phyloP scores from a whole-genome alignment of 2,113 vertebrate species.

The Gambusia affinis region DNA sequence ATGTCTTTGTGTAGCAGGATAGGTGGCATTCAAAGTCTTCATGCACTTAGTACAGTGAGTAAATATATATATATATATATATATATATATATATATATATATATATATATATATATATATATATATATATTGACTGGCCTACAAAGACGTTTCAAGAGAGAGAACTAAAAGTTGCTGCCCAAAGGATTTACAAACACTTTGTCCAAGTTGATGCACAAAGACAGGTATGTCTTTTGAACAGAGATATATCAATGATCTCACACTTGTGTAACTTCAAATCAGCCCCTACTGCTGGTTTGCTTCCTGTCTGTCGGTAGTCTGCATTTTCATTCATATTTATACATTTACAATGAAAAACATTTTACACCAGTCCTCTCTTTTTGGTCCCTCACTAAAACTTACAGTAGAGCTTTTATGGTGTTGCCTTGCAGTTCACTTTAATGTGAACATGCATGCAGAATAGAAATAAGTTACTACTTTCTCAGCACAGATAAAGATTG shows the following conservation, averaged over 20 bases:
- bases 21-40: slow-evolving; percentile 84
- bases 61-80: too few species aligned
- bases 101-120: too few species aligned
- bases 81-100: too few species aligned
- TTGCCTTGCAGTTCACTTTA: slow-evolving; percentile 8
- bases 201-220: slow-evolving; percentile 84
- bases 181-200: slow-evolving; percentile 85
- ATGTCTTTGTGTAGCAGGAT: slow-evolving; percentile 75
- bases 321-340: slow-evolving; percentile 3
- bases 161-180: slow-evolving; percentile 79
- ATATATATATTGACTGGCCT: slow-evolving; percentile 86
- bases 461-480: slow-evolving; percentile 46
- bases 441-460: slow-evolving; percentile 12
- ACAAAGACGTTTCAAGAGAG: slow-evolving; percentile 77
- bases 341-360: slow-evolving; percentile 1
- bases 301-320: not conserved
- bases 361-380: not conserved
- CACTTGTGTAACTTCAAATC: slow-evolving; percentile 17
- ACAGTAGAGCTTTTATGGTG: not conserved
- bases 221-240: slow-evolving; percentile 77
- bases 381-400: not conserved
- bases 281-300: not conserved
- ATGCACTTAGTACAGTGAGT: slow-evolving; percentile 89
- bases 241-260: slow-evolving; percentile 20
- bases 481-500: slow-evolving; percentile 86